Evolutionary conservation across 2,797 vertebrate species (phyloP).

Genomic region (Labeo calbasu): DNA sequence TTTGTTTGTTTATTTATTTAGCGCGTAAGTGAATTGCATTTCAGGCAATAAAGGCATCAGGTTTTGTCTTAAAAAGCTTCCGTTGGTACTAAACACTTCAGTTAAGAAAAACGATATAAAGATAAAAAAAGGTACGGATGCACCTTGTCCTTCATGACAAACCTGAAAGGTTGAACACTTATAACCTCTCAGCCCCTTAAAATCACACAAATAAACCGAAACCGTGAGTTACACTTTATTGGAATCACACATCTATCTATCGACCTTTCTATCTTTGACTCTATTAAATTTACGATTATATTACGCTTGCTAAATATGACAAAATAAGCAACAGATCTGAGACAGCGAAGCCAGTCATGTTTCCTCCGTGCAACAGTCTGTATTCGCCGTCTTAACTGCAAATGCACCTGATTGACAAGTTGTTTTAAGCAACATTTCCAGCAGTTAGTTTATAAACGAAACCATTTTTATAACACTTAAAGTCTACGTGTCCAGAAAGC

Average conservation of each 20-base stretch:
- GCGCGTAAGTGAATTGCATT: neutral
- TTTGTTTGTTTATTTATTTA: neutral
- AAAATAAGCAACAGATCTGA: constrained; percentile 1
- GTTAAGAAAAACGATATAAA: neutral
- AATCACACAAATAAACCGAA: neutral
- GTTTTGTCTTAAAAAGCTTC: neutral
- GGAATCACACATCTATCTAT: neutral
- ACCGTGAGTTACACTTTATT: neutral
- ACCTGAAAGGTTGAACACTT: constrained; percentile 1
- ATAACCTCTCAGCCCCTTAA: neutral
- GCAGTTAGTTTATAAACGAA: constrained; percentile 1
- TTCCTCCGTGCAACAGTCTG: constrained; percentile 36
- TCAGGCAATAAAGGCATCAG: neutral
- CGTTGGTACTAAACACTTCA: neutral
- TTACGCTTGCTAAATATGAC: neutral
- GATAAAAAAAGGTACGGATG: neutral
- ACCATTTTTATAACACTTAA: neutral
- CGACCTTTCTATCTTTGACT: neutral
- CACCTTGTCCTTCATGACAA: constrained; percentile 32
- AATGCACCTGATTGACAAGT: constrained; percentile 45
- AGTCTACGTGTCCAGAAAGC: constrained; percentile 16
- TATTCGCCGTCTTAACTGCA: constrained; percentile 12
- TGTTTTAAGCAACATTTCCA: neutral
- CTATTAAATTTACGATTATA: neutral
- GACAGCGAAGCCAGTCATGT: neutral